Evolutionary conservation across 2,888 invertebrate genomes (phyloP).

Genomic region (Danaus chrysippus): DNA sequence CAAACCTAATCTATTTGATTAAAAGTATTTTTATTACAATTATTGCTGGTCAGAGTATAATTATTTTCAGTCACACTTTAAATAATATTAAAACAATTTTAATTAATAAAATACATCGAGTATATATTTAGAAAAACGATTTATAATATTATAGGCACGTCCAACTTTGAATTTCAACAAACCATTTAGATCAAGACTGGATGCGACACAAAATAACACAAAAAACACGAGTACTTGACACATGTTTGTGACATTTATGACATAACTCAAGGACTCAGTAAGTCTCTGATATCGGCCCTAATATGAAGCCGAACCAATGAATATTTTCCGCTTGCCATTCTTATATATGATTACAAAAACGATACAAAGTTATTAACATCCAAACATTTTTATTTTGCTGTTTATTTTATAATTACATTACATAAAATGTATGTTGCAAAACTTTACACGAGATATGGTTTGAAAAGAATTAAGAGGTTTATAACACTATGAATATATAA

Average conservation of each 20-base stretch:
- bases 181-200: background rate
- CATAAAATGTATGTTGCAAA: no score
- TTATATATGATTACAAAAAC: background rate
- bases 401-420: no score
- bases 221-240: slow-evolving; percentile 1
- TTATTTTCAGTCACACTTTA: no score
- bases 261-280: background rate
- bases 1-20: no score
- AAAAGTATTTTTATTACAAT: no score
- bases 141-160: background rate
- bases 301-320: background rate
- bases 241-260: background rate
- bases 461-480: no score
- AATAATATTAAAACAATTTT: no score
- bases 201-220: background rate
- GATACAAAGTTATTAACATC: background rate
- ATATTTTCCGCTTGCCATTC: background rate
- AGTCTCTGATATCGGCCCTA: background rate
- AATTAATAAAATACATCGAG: background rate
- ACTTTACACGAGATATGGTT: no score
- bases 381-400: no score
- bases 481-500: no score
- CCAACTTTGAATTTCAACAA: background rate
- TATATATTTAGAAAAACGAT: background rate
- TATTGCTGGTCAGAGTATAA: no score